phyloP scores from a whole-genome alignment of 2,113 vertebrate species.

The Seriola dumerili region DNA sequence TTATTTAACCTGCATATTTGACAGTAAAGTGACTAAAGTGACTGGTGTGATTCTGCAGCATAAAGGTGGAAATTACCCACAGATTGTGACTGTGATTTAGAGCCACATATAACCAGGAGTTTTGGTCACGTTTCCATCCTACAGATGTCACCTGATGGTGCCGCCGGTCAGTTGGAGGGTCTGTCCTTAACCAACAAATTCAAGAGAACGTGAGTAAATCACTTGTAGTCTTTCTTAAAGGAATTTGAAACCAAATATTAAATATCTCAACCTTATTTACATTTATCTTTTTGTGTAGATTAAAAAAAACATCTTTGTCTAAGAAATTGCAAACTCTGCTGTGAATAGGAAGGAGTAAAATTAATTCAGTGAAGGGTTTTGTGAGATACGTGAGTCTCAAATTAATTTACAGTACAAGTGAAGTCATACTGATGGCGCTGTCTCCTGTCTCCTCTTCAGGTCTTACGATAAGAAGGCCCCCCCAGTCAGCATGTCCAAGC shows the following conservation, averaged over 20 bases:
- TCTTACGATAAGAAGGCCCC: conserved; percentile 80
- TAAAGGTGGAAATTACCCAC: not conserved
- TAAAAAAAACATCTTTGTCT: too few relatives aligned
- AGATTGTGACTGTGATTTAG: not conserved
- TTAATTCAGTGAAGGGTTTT: not conserved
- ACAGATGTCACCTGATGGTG: conserved; percentile 70
- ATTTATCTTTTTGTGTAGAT: not conserved
- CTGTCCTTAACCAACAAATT: conserved; percentile 78
- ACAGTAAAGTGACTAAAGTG: not conserved
- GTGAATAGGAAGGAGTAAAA: not conserved
- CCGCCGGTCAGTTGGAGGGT: conserved; percentile 57
- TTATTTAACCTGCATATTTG: conserved; percentile 8
- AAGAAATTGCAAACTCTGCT: too few relatives aligned
- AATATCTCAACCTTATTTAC: not conserved
- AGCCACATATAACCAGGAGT: not conserved
- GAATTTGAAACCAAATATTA: not conserved
- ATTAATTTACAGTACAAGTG: not conserved
- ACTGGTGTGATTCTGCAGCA: not conserved
- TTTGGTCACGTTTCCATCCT: not conserved
- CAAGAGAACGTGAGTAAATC: conserved; percentile 80
- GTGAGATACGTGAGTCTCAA: not conserved
- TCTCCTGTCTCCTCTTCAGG: conserved; percentile 49
- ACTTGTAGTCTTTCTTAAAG: not conserved
- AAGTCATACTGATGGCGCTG: not conserved
- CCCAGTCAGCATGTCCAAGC: conserved; percentile 85